Conservation (phyloP, 2,113 vertebrate genomes). For the Vulpes ferrilata region DNA sequence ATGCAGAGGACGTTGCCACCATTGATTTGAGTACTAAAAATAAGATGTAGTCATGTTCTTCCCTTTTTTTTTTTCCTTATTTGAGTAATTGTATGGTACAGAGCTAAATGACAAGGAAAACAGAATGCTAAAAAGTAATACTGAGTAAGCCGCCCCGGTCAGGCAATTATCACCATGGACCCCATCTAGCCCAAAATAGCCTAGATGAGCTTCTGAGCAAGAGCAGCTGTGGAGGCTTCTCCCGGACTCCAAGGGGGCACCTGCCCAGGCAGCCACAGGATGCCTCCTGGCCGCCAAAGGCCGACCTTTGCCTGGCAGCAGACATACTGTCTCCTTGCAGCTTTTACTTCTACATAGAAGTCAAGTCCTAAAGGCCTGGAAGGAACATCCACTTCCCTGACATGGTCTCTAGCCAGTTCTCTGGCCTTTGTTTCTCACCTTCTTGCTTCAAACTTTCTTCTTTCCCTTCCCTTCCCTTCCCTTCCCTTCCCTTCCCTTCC, state of each 20-base stretch:
- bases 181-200: constrained; percentile 75
- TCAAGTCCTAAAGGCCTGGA: background rate
- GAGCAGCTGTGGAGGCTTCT: constrained; percentile 69
- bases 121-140: constrained; percentile 76
- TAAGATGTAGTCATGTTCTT: constrained; percentile 72
- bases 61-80: constrained; percentile 25
- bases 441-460: background rate
- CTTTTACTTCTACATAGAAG: background rate
- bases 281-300: background rate
- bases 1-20: constrained; percentile 66
- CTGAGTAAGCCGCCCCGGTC: constrained; percentile 65
- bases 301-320: constrained; percentile 25
- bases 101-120: constrained; percentile 80
- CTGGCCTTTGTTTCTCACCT: background rate
- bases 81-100: constrained; percentile 80
- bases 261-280: constrained; percentile 17
- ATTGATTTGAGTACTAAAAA: constrained; percentile 83
- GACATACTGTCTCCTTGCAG: constrained; percentile 38
- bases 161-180: constrained; percentile 71
- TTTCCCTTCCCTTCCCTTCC: background rate
- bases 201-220: constrained; percentile 47
- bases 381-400: background rate
- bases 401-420: background rate
- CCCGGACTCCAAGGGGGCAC: constrained; percentile 42
- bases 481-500: background rate